Evolutionary conservation across 2,888 invertebrate species (phyloP), one percentile per base, ranked within the genome.

Genomic region (Ptychoptera contaminata): DNA sequence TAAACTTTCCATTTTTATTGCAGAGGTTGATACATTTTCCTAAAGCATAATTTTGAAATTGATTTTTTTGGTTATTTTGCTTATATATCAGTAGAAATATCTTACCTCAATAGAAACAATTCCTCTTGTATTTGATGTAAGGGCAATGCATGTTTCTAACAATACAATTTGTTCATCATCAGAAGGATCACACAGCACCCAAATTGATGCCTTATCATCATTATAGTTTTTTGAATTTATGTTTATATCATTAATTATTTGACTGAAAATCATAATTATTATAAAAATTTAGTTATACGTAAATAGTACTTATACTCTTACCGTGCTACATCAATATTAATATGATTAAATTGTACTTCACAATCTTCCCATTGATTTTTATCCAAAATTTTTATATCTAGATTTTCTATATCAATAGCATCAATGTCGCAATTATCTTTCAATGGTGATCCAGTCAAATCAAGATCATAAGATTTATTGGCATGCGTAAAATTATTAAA

Each of bases 151-250:
- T 23, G 23, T 23, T 23, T 23, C 56, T 8, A 62, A 43, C 1
- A 64, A 38, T 14, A 59, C 49, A 0, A 58, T 60, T 12, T 74
- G 67, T 36, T 73, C 67, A 4, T 45, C 42, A 55, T 79, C 73
- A 1, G 70, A 16, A 75, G 69, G 46, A 68, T 70, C 48, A 78
- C 79, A 69, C 72, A 79, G 51, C 76, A 70, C 43, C 82, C 77
- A 56, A 60, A 71, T 47, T 60, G 69, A 57, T 0, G 63, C 64
- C 5, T 46, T 15, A 5, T 48, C 48, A 31, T 44, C 45, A 23
- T 23, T 23, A 23, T 5, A 23, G 23, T 23, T 23, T 23, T 23
- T 23, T 23, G 23, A 23, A 23, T 23, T 23, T 7, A 7, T 23
- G 7, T 23, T 23, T 5, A 23, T 23, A 23, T 23, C 23, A 23